phyloP scores from a whole-genome alignment of 2,888 invertebrate species.

The Andrena trimmerana region DNA sequence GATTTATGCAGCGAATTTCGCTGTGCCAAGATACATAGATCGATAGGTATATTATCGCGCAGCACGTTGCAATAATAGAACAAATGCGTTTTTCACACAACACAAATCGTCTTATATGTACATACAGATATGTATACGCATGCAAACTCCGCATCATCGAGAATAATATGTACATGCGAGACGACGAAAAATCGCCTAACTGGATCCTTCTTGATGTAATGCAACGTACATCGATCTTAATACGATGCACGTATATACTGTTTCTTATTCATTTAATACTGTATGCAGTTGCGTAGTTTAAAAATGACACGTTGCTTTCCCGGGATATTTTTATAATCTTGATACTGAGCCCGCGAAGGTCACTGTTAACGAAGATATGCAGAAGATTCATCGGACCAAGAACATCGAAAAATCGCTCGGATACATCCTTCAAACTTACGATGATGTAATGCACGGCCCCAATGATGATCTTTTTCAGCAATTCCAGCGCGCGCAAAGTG shows the following conservation, averaged over 20 bases:
- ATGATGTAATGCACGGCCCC: conserved; percentile 54
- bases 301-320: neutral
- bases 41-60: neutral
- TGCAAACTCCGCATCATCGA: neutral
- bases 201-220: neutral
- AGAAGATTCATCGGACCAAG: neutral
- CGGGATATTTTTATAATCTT: conserved; percentile 17
- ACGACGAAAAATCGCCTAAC: neutral
- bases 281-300: neutral
- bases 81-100: conserved; percentile 25
- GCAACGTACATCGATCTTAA: neutral
- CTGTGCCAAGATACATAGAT: neutral
- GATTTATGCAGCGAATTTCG: neutral
- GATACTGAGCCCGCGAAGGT: neutral
- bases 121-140: neutral
- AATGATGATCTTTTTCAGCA: conserved; percentile 24
- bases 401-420: neutral
- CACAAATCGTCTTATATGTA: conserved; percentile 10
- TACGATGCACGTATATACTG: too few species aligned
- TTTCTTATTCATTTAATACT: neutral
- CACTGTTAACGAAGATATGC: neutral
- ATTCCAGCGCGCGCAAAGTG: conserved; percentile 23
- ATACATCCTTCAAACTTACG: conserved; percentile 48
- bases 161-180: neutral
- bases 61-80: conserved; percentile 34